Evolutionary conservation across 2,888 invertebrate species (phyloP).

Genomic region (Seladonia tumulorum): DNA sequence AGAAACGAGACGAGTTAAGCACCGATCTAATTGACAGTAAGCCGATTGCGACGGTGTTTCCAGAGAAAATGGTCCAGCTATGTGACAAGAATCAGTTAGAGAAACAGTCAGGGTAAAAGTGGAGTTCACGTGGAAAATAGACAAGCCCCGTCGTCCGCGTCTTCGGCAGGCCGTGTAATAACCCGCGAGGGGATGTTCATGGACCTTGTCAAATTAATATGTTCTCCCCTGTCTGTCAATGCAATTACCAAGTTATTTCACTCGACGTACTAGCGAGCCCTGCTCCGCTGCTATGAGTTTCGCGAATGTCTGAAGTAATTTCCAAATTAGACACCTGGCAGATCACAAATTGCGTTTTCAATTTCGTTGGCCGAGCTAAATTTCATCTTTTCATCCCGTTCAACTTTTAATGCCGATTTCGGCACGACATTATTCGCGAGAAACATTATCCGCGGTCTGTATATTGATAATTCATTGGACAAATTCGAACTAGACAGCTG

Average conservation of each 20-base stretch:
- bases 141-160: not conserved
- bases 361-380: not conserved
- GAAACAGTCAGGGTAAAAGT: slow-evolving; percentile 31
- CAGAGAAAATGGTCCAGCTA: slow-evolving; percentile 27
- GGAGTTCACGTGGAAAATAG: slow-evolving; percentile 47
- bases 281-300: not conserved
- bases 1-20: not conserved
- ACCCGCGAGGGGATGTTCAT: slow-evolving; percentile 28
- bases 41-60: slow-evolving; percentile 62
- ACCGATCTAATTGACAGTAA: slow-evolving; percentile 72
- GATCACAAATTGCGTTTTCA: not conserved
- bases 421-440: not conserved
- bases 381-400: not conserved
- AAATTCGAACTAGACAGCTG: too few relatives aligned
- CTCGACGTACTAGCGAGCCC: not conserved
- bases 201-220: slow-evolving; percentile 55
- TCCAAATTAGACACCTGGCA: not conserved
- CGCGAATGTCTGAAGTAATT: not conserved
- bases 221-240: slow-evolving; percentile 25
- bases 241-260: slow-evolving; percentile 9
- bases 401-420: not conserved
- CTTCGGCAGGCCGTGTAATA: slow-evolving; percentile 33
- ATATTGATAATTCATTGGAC: not conserved
- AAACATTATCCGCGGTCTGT: not conserved
- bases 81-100: slow-evolving; percentile 7